Evolutionary conservation across 1,140 invertebrate genomes (phyloP).

Genomic region (Drosophila arawakana): DNA sequence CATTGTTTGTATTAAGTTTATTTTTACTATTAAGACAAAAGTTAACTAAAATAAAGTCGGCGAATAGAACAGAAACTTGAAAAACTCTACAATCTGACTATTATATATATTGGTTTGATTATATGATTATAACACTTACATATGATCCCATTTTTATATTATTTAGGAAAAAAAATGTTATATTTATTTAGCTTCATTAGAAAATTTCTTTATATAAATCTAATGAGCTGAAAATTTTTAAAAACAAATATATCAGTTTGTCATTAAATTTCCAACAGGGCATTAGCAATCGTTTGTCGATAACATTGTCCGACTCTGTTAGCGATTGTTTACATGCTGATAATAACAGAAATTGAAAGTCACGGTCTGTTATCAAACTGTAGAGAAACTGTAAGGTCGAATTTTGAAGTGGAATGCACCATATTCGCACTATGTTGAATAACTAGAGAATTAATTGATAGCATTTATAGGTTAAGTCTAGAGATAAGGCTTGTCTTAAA

Average conservation of each 20-base stretch:
- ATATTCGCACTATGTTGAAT: not conserved
- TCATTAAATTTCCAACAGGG: not conserved
- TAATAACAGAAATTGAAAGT: conserved; percentile 20
- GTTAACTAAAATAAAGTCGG: conserved; percentile 50
- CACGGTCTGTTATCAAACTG: conserved; percentile 12
- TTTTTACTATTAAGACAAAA: conserved; percentile 49
- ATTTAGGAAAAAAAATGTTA: too few relatives aligned
- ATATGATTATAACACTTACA: too few relatives aligned
- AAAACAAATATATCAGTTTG: not conserved
- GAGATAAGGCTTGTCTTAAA: conserved; percentile 31
- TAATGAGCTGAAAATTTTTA: not conserved
- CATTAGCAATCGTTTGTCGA: not conserved
- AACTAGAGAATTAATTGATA: conserved; percentile 7
- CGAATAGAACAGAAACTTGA: conserved; percentile 4
- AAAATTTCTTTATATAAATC: too few relatives aligned
- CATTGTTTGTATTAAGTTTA: conserved; percentile 45
- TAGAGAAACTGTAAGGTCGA: not conserved
- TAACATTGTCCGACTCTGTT: not conserved
- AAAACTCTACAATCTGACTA: too few relatives aligned
- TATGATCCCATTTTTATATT: too few relatives aligned
- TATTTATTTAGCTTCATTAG: too few relatives aligned
- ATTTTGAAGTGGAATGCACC: conserved; percentile 20
- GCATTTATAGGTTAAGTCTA: conserved; percentile 34
- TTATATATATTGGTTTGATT: too few relatives aligned
- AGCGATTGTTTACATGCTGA: not conserved